Base-by-base conservation (phyloP, 2,888 invertebrate genomes). In the Notodonta dromedarius region DNA sequence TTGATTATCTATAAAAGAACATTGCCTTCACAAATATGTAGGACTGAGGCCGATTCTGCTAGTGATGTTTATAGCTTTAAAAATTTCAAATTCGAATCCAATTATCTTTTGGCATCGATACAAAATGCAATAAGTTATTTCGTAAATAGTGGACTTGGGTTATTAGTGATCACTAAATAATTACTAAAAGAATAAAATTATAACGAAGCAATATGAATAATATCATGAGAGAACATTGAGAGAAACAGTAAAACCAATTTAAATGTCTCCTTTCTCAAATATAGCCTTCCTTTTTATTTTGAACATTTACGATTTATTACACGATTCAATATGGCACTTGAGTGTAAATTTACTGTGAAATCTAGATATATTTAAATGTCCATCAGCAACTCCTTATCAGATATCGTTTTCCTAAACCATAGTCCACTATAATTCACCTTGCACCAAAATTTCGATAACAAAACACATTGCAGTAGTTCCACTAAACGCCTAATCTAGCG, bases 1-100 rank as follows among this genome's bases (percentile, higher is more conserved):
- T 80, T 78, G 83, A 84, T 86, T 84, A 84, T 83, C 79, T 83
- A 76, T 71, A 75, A 79, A 77, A 78, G 75, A 79, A 71, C 72
- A 74, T 70, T 74, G 71, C 63, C 67, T 69, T 74, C 55, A 69
- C 59, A 67, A 67, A 70, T 70, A 74, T 76, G 71, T 73, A 56
- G 70, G 57, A 63, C 79, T 80, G 73, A 61, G 71, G 74, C 75
- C 63, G 74, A 79, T 76, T 71, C 70, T 70, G 65, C 65, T 60
- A 65, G 71, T 63, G 68, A 72, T 62, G 63, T 69, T 74, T 69
- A 70, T 74, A 71, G 64, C 64, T 61, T 64, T 70, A 56, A 71
- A 63, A 57, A 61, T 61, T 70, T 64, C 51, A 63, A 65, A 62
- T 56, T 65, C 46, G 44, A 46, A 58, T 70, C 32, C 59, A 67